Evolutionary conservation across 2,797 vertebrate species (phyloP), one percentile per base, ranked within the genome.

Genomic region (Sebastolobus alascanus): DNA sequence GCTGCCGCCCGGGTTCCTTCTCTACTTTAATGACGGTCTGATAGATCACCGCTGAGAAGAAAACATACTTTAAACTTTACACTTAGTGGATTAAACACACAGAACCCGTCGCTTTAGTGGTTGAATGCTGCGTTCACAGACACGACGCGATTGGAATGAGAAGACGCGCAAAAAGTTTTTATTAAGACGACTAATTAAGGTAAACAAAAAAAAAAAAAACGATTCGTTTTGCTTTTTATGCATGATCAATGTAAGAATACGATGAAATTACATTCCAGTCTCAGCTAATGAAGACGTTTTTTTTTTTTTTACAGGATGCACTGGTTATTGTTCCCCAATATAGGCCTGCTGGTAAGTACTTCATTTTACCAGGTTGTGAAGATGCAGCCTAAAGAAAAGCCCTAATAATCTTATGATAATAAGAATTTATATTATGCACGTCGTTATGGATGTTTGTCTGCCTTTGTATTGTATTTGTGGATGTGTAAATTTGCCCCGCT

Each of bases 251-350:
- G 16, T 20, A 14, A 13, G 1, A 63, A 69, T 22, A 18, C 2
- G 6, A 6, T 38, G 3, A 13, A 22, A 4, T 2, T 22, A 1
- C 33, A 5, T 14, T 64, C 1, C 2, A n/a, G 54, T 64, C 18
- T 13, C 13, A 56, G 43, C 56, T 89, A 46, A 80, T 52, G 0
- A 2, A n/a, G 0, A 16, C 14, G 3, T 56, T 3, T 20, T 40
- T 82, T 20, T 40, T 82, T 54, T 54, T 38, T 8, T 77, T 83
- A 58, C 87, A 96, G 94, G 89, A 96, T 96, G 95, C 86, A 54
- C 80, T 87, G 87, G 84, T 83, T 93, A 68, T 71, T 83, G 68
- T 55, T 80, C 29, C 40, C 27, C 38, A 69, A 46, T 74, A 54
- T 93, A 58, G 61, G 59, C 38, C 60, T 93, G 22, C 73, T 93